Conservation (phyloP, 2,797 vertebrate species). For the Synaphobranchus kaupii region DNA sequence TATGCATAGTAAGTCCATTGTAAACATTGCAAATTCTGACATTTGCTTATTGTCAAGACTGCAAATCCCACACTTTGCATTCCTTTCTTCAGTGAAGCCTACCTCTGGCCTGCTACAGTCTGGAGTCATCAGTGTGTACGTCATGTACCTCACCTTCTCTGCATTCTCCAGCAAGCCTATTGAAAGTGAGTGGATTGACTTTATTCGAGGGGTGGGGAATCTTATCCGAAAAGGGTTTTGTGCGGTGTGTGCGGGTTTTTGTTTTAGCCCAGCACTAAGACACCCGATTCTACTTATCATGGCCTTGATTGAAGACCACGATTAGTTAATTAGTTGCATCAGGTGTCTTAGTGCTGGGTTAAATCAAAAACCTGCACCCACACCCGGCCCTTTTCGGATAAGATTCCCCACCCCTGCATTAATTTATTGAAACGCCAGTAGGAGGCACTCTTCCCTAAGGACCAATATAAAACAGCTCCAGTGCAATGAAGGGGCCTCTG, state of each 20-base stretch:
- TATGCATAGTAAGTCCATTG: neutral
- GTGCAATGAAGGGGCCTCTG: neutral
- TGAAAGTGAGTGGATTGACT: constrained; percentile 80
- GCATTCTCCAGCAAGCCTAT: constrained; percentile 92
- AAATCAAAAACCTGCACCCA: no score
- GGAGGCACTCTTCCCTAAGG: neutral
- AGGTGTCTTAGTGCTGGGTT: no score
- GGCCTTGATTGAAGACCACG: no score
- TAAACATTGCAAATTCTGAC: neutral
- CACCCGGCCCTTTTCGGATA: no score
- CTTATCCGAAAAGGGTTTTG: no score
- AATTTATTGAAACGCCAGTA: neutral
- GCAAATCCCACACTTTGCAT: neutral
- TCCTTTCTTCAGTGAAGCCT: constrained; percentile 80
- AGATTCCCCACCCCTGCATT: no score
- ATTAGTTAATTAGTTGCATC: no score
- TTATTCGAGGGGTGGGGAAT: neutral
- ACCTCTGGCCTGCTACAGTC: constrained; percentile 92
- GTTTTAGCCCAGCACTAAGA: no score
- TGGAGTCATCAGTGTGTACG: constrained; percentile 93
- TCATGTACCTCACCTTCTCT: constrained; percentile 97
- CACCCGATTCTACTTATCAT: no score
- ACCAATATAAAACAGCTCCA: neutral
- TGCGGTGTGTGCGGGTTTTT: no score
- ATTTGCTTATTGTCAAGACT: neutral